Evolutionary conservation across 1,140 invertebrate genomes (phyloP), one percentile per base, ranked within the genome.

Genomic region (Callitettix versicolor): DNA sequence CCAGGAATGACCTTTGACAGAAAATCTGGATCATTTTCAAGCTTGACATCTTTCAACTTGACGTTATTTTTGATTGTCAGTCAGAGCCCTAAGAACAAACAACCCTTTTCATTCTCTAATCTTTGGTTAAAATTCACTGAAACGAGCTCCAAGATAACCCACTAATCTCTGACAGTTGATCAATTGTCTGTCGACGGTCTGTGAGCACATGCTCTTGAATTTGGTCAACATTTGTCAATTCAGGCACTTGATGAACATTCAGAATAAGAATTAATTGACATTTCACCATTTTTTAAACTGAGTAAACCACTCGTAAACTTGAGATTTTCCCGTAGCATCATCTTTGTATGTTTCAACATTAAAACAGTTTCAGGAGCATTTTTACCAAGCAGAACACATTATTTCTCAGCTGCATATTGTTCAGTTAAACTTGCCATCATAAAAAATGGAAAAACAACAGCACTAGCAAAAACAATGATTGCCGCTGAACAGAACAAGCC

Each of bases 201-300:
- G 62, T 21, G 18, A 47, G 58, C 48, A 65, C 51, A 34, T 65
- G 55, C 59, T 65, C 53, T 44, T 61, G 40, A 58, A 65, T 57
- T 65, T 66, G 61, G 33, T 53, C 47, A 44, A 68, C 60, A 60
- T 65, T 68, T 53, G 42, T 64, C 60, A 15, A 61, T 65, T 52
- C 53, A 56, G 48, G 57, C 60, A 58, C 60, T 58, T 58, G 50
- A 59, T 57, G 60, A 59, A 47, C 56, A 56, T 53, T 61, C 58
- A 43, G 58, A 56, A 58, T 44, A 54, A 58, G 26, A n/a, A 59
- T 63, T 56, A 54, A 58, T 55, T 24, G 18, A 58, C 42, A 58
- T 58, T 33, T 60, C 59, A 44, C 59, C 57, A 30, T n/a, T 56
- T 58, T 53, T 58, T 60, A 26, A 60, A 60, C 38, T 56, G 46